Evolutionary conservation across 2,113 vertebrate genomes (phyloP).

Genomic region (Hippocampus comes): DNA sequence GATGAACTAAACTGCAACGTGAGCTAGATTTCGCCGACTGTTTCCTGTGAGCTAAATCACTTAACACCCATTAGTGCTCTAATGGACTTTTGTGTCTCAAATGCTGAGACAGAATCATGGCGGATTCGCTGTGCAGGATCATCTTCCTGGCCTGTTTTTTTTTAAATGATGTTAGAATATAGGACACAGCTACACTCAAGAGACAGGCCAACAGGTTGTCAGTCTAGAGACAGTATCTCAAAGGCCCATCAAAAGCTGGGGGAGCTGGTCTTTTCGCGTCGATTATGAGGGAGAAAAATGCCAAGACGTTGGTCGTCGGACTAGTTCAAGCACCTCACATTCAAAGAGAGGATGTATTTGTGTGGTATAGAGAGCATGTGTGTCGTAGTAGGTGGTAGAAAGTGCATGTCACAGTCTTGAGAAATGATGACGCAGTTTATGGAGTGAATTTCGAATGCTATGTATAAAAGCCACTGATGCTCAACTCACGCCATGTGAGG

Average conservation of each 20-base stretch:
- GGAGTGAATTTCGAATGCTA: too few relatives aligned
- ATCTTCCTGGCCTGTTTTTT: slow-evolving; percentile 24
- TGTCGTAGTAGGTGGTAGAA: too few relatives aligned
- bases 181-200: neutral
- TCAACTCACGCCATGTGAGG: too few relatives aligned
- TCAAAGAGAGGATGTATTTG: too few relatives aligned
- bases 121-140: slow-evolving; percentile 29
- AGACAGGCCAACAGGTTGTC: neutral
- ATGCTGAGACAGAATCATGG: slow-evolving; percentile 41
- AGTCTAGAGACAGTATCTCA: neutral
- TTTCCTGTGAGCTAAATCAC: slow-evolving; percentile 68
- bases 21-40: slow-evolving; percentile 44
- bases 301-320: too few relatives aligned
- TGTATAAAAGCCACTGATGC: too few relatives aligned
- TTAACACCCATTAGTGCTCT: slow-evolving; percentile 59
- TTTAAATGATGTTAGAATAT: slow-evolving; percentile 1
- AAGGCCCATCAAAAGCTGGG: neutral
- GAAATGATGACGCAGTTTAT: too few relatives aligned
- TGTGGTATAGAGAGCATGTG: too few relatives aligned
- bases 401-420: too few relatives aligned
- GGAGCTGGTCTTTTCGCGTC: too few relatives aligned
- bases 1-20: slow-evolving; percentile 35
- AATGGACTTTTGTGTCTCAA: slow-evolving; percentile 55
- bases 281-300: too few relatives aligned
- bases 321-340: too few relatives aligned